phyloP scores from a whole-genome alignment of 1,140 invertebrate genomes.

The Drosophila pruinosa region DNA sequence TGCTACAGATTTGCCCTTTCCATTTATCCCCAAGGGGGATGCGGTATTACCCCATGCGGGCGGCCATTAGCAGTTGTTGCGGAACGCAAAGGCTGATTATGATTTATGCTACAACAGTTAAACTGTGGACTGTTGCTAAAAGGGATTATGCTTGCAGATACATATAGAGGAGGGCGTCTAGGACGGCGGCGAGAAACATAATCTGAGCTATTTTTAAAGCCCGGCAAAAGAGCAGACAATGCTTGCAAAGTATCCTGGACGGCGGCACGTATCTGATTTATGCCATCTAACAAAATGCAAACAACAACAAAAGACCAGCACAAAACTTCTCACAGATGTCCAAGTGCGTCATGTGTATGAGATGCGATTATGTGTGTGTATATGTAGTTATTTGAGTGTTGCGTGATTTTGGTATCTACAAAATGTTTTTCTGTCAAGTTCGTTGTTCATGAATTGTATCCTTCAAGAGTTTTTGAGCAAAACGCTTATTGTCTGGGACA shows the following conservation, averaged over 20 bases:
- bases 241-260: conserved; percentile 33
- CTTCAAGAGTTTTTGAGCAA: conserved; percentile 46
- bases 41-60: conserved; percentile 28
- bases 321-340: conserved; percentile 56
- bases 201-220: conserved; percentile 51
- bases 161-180: not conserved
- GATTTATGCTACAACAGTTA: conserved; percentile 49
- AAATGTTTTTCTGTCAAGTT: conserved; percentile 64
- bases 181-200: not conserved
- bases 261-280: conserved; percentile 78
- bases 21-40: not conserved
- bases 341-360: conserved; percentile 23
- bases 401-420: conserved; percentile 73
- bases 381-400: conserved; percentile 48
- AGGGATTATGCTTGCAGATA: not conserved
- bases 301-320: conserved; percentile 69
- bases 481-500: conserved; percentile 11
- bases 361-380: conserved; percentile 5
- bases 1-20: not conserved
- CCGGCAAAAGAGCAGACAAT: conserved; percentile 13
- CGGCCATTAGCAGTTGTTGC: conserved; percentile 44
- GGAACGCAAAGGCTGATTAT: conserved; percentile 37
- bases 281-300: conserved; percentile 77
- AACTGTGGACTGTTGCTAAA: conserved; percentile 13
- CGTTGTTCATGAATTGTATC: conserved; percentile 71